Base-by-base conservation (phyloP, 2,113 vertebrate species). In the Pelobates fuscus region DNA sequence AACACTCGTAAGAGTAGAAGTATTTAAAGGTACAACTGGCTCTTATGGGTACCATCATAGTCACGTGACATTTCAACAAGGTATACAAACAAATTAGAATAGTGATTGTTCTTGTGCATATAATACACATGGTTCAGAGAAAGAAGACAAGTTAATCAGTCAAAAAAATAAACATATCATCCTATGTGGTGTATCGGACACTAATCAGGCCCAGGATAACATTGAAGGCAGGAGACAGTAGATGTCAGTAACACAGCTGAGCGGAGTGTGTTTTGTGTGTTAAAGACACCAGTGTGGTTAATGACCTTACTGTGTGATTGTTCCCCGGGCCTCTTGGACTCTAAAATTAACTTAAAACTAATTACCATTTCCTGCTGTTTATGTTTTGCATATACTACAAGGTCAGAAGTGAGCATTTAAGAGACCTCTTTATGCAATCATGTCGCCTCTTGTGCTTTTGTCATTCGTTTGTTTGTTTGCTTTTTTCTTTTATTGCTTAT, bases 341-440 rank as follows among this genome's bases (percentile, higher is more conserved):
- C 87, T 83, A 92, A 89, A 90, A 92, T 93, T 88, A 86, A 82
- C 86, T 85, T 61, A 77, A 83, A 87, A 84, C 92, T 95, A 96
- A 98, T 98, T 94, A 89, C 86, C 81, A 93, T 93, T 91, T 91
- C 90, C 86, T 84, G 17, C n/a, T 96, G 94, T 96, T 98, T 97
- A 98, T 85, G 88, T 91, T 92, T 83, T 89, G 84, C 90, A 88
- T 94, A 94, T 82, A 82, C 91, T 89, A 89, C 57, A 17, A 79
- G 92, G 93, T 94, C 93, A 93, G 86, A 92, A 82, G 8, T 77
- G 57, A 26, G 29, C 30, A 61, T 60, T 61, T 61, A 77, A 68
- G 41, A 52, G 29, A 32, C 60, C 64, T 32, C 64, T 32, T 52
- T 49, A 68, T 32, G 25, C 27, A 15, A 29, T 17, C 23, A 20